Evolutionary conservation across 1,140 invertebrate genomes (phyloP), one percentile per base, ranked within the genome.

Genomic region (Agrilus planipennis): DNA sequence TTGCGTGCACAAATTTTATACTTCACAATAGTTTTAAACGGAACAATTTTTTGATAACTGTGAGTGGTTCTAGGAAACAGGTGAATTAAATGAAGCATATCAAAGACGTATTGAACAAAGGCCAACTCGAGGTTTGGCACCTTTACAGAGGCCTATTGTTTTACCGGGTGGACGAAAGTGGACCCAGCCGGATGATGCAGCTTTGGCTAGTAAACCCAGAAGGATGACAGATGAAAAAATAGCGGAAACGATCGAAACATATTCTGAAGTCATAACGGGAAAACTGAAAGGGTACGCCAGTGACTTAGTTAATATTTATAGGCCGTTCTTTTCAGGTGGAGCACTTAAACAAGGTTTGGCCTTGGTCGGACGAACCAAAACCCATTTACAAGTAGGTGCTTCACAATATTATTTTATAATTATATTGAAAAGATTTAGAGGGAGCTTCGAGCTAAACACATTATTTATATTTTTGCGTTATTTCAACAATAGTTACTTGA

Each of bases 221-320:
- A 57, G 53, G 42, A 82, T 81, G 61, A 76, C 80, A 49, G 84
- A 87, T 41, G 77, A 83, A 45, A 75, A 79, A 61, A 83, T 86
- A 27, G 76, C 76, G 28, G 81, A 84, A 54, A 78, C 77, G 3
- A 61, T 87, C 39, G 74, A 75, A 38, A 73, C 75, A 11, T 81
- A 84, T 54, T 76, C 81, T 5, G 81, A 85, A 65, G 70, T 85
- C 11, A 78, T 87, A 36, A 71, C 76, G 30, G 84, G 83, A 45
- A 77, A 73, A 55, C 74, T 76, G 35, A 65, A 82, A 54, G 82
- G 83, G 84, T 85, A 71, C 60, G 57, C 47, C 52, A 44, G 34
- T 35, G 32, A 38, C 32, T 30, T 41, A 35, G 48, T 51, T 42
- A 51, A 46, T 57, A 53, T 55, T 57, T 58, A 58, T 53, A 41